These are phyloP conservation scores for Amblyjoppa fuscipennis DNA, from an alignment of 2,888 invertebrate species.

Conservation along the genomic window DNA sequence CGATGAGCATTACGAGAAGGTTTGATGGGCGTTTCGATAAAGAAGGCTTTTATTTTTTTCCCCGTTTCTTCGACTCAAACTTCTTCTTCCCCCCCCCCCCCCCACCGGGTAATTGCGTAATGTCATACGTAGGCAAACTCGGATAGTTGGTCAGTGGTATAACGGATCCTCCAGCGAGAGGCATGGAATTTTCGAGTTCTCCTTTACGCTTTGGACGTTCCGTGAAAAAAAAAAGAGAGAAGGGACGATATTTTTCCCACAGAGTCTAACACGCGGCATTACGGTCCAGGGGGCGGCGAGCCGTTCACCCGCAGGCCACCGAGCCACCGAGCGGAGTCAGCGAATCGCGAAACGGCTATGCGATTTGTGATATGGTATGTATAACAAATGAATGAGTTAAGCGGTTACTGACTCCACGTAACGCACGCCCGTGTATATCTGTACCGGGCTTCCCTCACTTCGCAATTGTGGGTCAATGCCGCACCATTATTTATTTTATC, in stretches of 20 bases:
- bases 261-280: conserved; percentile 51
- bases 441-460: conserved; percentile 59
- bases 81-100: neutral
- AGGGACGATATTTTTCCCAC: conserved; percentile 50
- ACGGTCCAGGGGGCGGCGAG: conserved; percentile 66
- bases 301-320: conserved; percentile 11
- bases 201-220: conserved; percentile 18
- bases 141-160: conserved; percentile 69
- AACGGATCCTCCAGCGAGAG: conserved; percentile 54
- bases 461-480: conserved; percentile 81
- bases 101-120: conserved; percentile 7
- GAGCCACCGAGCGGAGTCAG: conserved; percentile 55
- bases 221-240: neutral
- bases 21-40: conserved; percentile 44
- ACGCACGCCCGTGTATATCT: neutral
- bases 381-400: conserved; percentile 81
- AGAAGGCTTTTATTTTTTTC: conserved; percentile 54
- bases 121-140: conserved; percentile 59
- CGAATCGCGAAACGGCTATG: conserved; percentile 68
- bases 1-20: neutral
- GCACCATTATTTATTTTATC: conserved; percentile 40
- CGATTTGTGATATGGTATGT: conserved; percentile 61
- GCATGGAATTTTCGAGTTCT: conserved; percentile 54
- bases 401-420: conserved; percentile 81
- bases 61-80: conserved; percentile 25